A percentile compares a stretch with the other conserved stretches of the same genome.
Evolutionary conservation across 2,797 vertebrate species (phyloP).

Genomic region (Taenioides sp.): DNA sequence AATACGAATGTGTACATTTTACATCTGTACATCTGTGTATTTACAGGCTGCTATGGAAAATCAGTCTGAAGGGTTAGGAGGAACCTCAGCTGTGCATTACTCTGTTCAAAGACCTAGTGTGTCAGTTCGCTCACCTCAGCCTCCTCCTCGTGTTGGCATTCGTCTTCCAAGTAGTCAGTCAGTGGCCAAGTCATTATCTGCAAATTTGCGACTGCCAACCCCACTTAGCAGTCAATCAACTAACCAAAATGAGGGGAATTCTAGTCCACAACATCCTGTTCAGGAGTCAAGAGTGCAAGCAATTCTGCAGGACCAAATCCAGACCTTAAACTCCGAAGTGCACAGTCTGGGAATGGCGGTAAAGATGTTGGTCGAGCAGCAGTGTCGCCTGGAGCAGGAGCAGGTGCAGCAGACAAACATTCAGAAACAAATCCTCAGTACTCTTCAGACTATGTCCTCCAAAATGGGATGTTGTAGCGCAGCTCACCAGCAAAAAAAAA

Average conservation of each 20-base stretch:
- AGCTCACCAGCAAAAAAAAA: conserved; percentile 57
- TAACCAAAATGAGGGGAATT: conserved; percentile 51
- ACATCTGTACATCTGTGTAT: not conserved
- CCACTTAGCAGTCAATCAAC: conserved; percentile 33
- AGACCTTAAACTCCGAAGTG: conserved; percentile 77
- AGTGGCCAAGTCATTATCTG: conserved; percentile 47
- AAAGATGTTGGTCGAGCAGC: conserved; percentile 80
- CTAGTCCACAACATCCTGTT: conserved; percentile 54
- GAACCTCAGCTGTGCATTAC: conserved; percentile 48
- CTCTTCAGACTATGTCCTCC: conserved; percentile 78
- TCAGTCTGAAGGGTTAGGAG: conserved; percentile 53
- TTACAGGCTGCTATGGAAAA: conserved; percentile 57
- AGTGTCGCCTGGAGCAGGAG: conserved; percentile 79
- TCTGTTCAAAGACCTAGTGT: conserved; percentile 61
- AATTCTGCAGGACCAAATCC: conserved; percentile 77
- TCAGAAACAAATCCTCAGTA: conserved; percentile 85
- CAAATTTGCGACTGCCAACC: conserved; percentile 51
- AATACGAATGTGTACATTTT: not conserved
- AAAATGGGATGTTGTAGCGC: conserved; percentile 59
- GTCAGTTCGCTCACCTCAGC: conserved; percentile 55
- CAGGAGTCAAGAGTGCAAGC: conserved; percentile 48
- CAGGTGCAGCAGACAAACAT: conserved; percentile 84
- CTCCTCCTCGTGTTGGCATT: conserved; percentile 69
- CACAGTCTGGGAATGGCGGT: conserved; percentile 79
- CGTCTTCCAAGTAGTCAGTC: conserved; percentile 63